Percentiles rank a stretch among this genome's conserved stretches.
phyloP scores from a whole-genome alignment of 2,888 invertebrate species.

The Apoda limacodes region DNA sequence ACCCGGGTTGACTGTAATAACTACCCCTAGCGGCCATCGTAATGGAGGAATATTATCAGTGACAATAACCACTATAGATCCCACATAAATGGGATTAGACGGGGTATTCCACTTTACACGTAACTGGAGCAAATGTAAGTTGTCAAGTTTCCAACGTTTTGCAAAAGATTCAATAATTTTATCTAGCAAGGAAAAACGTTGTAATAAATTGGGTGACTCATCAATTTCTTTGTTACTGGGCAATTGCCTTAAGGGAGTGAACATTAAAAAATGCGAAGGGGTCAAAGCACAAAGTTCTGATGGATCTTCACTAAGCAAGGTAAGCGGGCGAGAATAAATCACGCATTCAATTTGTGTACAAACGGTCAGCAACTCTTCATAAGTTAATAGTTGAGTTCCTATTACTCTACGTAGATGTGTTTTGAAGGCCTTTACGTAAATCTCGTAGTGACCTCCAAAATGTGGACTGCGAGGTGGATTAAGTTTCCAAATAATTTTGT shows the following conservation, averaged over 20 bases:
- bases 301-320: slow-evolving; percentile 4
- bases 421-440: slow-evolving; percentile 5
- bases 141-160: slow-evolving; percentile 7
- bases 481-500: slow-evolving; percentile 6
- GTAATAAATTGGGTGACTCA: slow-evolving; percentile 1
- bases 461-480: slow-evolving; percentile 7
- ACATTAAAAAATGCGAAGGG: slow-evolving; percentile 1
- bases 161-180: slow-evolving; percentile 5
- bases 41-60: slow-evolving; percentile 3
- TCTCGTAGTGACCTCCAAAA: slow-evolving; percentile 7
- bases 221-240: neutral
- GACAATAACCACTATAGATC: slow-evolving; percentile 2
- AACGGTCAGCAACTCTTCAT: neutral
- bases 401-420: neutral
- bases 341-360: slow-evolving; percentile 5
- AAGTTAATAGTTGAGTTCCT: neutral
- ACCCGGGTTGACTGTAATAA: slow-evolving; percentile 2
- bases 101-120: too few species aligned
- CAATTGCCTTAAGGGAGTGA: slow-evolving; percentile 1
- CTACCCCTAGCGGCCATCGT: slow-evolving; percentile 4
- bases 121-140: slow-evolving; percentile 5
- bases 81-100: too few species aligned
- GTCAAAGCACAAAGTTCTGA: slow-evolving; percentile 4
- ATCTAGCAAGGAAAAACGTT: slow-evolving; percentile 3
- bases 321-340: slow-evolving; percentile 4